Percentiles rank a stretch among this genome's conserved stretches.
Conservation (phyloP, 2,797 vertebrate species). For the Enteromius anoplus region DNA sequence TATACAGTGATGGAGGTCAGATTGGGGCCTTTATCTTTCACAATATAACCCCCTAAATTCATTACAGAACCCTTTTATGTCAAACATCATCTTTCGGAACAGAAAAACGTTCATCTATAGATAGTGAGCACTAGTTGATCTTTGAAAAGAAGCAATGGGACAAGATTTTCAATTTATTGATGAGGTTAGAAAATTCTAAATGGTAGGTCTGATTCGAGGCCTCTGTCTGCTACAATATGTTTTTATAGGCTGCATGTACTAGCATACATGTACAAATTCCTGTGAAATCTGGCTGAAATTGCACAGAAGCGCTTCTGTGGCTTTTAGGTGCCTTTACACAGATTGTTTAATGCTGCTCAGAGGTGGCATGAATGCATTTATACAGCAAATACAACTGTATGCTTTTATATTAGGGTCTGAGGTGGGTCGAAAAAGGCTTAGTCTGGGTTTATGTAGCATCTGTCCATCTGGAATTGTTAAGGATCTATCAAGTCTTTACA, state of each 20-base stretch:
- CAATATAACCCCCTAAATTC: not conserved
- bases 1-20: slow-evolving; percentile 7
- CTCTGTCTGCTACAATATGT: not conserved
- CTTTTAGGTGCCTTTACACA: not conserved
- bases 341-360: not conserved
- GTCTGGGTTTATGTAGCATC: not conserved
- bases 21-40: not conserved
- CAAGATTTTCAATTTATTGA: not conserved
- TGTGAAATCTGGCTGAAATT: too few species aligned
- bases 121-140: slow-evolving; percentile 1
- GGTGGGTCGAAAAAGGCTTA: not conserved
- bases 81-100: not conserved
- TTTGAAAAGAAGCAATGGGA: slow-evolving; percentile 20
- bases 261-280: not conserved
- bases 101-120: slow-evolving; percentile 39
- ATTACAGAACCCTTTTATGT: not conserved
- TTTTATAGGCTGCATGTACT: not conserved
- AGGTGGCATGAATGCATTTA: not conserved
- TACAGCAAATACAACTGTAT: not conserved
- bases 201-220: not conserved
- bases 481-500: not conserved
- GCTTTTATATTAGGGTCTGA: not conserved
- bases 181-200: not conserved
- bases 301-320: not conserved
- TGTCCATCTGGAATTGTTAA: not conserved